A percentile compares a stretch with the other conserved stretches of the same genome.
These are phyloP conservation scores for Alcis repandata DNA, from an alignment of 2,888 invertebrate species.

Conservation along the genomic window DNA sequence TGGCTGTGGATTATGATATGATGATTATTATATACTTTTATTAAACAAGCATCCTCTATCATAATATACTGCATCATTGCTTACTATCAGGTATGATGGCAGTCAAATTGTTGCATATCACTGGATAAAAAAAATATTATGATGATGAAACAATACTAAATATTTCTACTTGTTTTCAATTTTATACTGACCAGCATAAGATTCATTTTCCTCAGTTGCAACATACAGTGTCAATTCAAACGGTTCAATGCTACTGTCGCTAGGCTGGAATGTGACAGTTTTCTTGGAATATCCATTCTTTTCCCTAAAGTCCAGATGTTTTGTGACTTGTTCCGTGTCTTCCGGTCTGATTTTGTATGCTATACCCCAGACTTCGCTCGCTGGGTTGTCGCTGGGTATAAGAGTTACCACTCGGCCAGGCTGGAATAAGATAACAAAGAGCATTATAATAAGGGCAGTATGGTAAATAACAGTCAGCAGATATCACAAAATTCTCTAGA, in stretches of 20 bases:
- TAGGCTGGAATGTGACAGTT: slow-evolving; percentile 91
- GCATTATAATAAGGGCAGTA: too few relatives aligned
- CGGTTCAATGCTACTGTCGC: slow-evolving; percentile 76
- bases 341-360: slow-evolving; percentile 94
- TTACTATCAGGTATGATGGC: too few relatives aligned
- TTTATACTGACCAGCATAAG: slow-evolving; percentile 87
- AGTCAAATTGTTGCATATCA: too few relatives aligned
- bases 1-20: too few relatives aligned
- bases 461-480: neutral
- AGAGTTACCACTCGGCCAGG: slow-evolving; percentile 97
- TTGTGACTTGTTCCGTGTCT: slow-evolving; percentile 90
- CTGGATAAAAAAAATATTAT: too few relatives aligned
- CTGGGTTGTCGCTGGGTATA: slow-evolving; percentile 86
- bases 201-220: slow-evolving; percentile 92
- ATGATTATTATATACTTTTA: too few relatives aligned
- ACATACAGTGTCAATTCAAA: slow-evolving; percentile 93
- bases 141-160: too few relatives aligned
- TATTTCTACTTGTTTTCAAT: neutral
- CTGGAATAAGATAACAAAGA: too few relatives aligned
- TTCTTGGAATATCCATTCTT: slow-evolving; percentile 95
- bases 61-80: too few relatives aligned
- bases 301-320: slow-evolving; percentile 95
- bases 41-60: too few relatives aligned
- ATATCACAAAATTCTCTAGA: too few relatives aligned
- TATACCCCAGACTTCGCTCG: slow-evolving; percentile 94